A percentile compares a stretch with the other conserved stretches of the same genome.
phyloP scores from a whole-genome alignment of 1,140 invertebrate species.

The Idris sp. region DNA sequence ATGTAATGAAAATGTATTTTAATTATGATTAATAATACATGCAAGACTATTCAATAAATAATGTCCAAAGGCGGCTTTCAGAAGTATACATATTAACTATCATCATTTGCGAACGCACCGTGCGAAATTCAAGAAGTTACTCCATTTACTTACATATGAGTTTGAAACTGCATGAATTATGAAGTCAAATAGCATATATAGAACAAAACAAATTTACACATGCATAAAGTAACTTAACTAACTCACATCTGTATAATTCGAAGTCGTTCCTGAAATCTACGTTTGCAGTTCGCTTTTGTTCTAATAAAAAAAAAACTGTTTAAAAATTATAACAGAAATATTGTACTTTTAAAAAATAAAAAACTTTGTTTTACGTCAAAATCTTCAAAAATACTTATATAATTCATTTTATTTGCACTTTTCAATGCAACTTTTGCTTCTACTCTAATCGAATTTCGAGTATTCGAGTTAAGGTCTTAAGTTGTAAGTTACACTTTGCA shows the following conservation, averaged over 20 bases:
- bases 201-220: slow-evolving; percentile 25
- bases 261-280: slow-evolving; percentile 1
- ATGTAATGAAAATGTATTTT: not conserved
- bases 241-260: not conserved
- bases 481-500: slow-evolving; percentile 51
- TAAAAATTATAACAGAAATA: no score
- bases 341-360: not conserved
- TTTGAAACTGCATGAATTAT: slow-evolving; percentile 47
- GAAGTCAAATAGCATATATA: slow-evolving; percentile 31
- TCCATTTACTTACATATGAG: slow-evolving; percentile 49
- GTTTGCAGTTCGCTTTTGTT: no score
- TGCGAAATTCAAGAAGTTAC: slow-evolving; percentile 32
- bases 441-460: slow-evolving; percentile 43
- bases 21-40: slow-evolving; percentile 11
- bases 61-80: slow-evolving; percentile 14
- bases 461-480: slow-evolving; percentile 41
- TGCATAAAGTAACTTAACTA: slow-evolving; percentile 12
- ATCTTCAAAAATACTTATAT: no score
- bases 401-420: slow-evolving; percentile 17
- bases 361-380: not conserved
- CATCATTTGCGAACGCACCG: slow-evolving; percentile 36
- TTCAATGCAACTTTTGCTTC: slow-evolving; percentile 14
- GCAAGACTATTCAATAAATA: slow-evolving; percentile 27
- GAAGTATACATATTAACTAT: slow-evolving; percentile 39
- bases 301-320: no score